Evolutionary conservation across 2,797 vertebrate genomes (phyloP).

Genomic region (Crocodylus rhombifer): DNA sequence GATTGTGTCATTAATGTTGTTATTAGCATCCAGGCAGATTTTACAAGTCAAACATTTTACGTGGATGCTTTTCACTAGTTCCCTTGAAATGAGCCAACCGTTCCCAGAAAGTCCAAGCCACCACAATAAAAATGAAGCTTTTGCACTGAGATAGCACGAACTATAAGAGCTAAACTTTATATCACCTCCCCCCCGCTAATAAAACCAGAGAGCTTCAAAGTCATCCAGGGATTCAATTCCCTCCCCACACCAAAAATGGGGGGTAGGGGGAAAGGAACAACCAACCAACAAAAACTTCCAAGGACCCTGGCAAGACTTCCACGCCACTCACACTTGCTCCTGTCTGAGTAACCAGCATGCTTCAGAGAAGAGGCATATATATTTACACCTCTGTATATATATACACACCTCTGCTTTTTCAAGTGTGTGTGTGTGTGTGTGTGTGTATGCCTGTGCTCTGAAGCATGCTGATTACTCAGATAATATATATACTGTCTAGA

Average conservation of each 20-base stretch:
- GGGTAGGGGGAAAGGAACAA: accelerated
- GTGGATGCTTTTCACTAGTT: neutral
- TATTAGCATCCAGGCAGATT: constrained; percentile 19
- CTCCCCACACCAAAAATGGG: too few species aligned
- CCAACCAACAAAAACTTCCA: neutral
- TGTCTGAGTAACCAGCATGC: accelerated
- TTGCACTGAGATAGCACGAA: neutral
- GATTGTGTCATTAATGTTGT: constrained; percentile 10
- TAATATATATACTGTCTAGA: too few species aligned
- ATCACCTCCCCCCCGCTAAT: neutral
- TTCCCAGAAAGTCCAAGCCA: neutral
- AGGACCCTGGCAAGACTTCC: neutral
- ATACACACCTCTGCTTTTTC: too few species aligned
- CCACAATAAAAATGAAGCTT: neutral
- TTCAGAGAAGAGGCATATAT: neutral
- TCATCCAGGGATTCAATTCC: too few species aligned
- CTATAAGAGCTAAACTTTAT: neutral
- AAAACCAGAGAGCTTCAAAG: too few species aligned
- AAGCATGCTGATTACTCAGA: neutral
- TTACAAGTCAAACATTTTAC: neutral
- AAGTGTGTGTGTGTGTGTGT: too few species aligned
- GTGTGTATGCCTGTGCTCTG: neutral
- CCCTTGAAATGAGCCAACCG: neutral
- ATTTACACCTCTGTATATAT: neutral
- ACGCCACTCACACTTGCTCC: neutral